phyloP scores from a whole-genome alignment of 2,888 invertebrate genomes.

The Ecdyonurus torrentis region DNA sequence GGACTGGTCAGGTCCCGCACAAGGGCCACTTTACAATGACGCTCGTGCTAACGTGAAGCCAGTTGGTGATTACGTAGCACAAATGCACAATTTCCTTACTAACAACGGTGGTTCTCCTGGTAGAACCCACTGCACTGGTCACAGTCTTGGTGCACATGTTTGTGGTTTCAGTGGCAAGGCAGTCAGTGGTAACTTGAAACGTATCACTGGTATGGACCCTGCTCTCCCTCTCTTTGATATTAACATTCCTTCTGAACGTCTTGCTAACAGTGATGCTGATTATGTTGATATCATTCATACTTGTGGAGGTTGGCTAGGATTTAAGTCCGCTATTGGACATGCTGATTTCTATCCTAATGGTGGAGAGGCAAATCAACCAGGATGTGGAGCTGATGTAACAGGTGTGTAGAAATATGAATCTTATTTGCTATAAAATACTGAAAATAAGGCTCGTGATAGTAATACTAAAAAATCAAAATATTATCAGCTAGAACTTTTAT shows the following conservation, averaged over 20 bases:
- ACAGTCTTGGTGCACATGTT: conserved; percentile 11
- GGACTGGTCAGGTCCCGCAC: conserved; percentile 8
- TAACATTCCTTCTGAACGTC: conserved; percentile 9
- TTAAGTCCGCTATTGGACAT: conserved; percentile 19
- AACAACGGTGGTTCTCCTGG: not conserved
- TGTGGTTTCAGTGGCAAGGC: conserved; percentile 8
- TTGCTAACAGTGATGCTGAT: conserved; percentile 19
- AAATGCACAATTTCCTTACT: conserved; percentile 4
- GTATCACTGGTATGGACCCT: conserved; percentile 10
- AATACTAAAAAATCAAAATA: too few species aligned
- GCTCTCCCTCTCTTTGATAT: conserved; percentile 8
- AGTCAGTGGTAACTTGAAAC: not conserved
- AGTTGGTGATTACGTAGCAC: conserved; percentile 7
- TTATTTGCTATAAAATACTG: too few species aligned
- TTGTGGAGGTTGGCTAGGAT: conserved; percentile 19
- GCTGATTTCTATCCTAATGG: conserved; percentile 23
- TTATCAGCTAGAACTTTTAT: too few species aligned
- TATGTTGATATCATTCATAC: conserved; percentile 22
- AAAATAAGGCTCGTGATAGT: too few species aligned
- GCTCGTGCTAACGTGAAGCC: not conserved
- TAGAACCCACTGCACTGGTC: conserved; percentile 6
- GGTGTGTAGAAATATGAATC: too few species aligned
- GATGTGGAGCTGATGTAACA: conserved; percentile 8
- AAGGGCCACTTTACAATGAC: conserved; percentile 1
- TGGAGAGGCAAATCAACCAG: conserved; percentile 17